Base-by-base conservation (phyloP, 1,140 invertebrate species). In the Agrypnia vestita region DNA sequence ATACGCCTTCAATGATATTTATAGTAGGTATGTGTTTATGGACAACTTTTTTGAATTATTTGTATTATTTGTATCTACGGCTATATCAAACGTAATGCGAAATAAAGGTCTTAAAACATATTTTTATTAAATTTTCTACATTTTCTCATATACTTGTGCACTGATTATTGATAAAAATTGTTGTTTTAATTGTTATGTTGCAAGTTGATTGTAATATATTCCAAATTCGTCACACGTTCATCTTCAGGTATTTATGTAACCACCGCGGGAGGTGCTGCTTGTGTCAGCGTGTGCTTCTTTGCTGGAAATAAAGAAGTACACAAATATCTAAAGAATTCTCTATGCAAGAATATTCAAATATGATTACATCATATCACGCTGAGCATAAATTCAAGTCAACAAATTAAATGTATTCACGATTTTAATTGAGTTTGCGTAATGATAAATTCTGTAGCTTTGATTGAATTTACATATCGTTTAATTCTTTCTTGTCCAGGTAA, bases 321-420 rank as follows among this genome's bases (percentile, higher is more conserved):
- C 55, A 59, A 59, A 17, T 59, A 59, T 59, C 55, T 59, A 17
- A 17, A 59, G 8, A 64, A 4, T 25, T 43, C 35, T 44, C 13
- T n/a, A 64, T 10, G 25, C 61, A 43, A 25, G 61, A 64, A 19
- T 25, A 15, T 25, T 10, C 21, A 35, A 35, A 35, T 35, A 43
- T 25, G 9, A 35, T 13, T 64, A 35, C 35, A 35, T 64, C 19
- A 35, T 64, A 19, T 64, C 61, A 64, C 61, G 61, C 61, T 8
- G 15, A 25, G 61, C 55, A 59, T n/a, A 17, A 59, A 10, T 12
- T 59, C 15, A 64, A 10, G 15, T 35, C 19, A 12, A 13, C 25
- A 64, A 64, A 64, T 64, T 64, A 25, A 25, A 64, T 64, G n/a
- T 51, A 51, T 64, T 64, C 61, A 64, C 8, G 61, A 35, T 0